These are phyloP conservation scores for Drosophila triauraria DNA, from an alignment of 1,140 invertebrate genomes.

Conservation along the genomic window DNA sequence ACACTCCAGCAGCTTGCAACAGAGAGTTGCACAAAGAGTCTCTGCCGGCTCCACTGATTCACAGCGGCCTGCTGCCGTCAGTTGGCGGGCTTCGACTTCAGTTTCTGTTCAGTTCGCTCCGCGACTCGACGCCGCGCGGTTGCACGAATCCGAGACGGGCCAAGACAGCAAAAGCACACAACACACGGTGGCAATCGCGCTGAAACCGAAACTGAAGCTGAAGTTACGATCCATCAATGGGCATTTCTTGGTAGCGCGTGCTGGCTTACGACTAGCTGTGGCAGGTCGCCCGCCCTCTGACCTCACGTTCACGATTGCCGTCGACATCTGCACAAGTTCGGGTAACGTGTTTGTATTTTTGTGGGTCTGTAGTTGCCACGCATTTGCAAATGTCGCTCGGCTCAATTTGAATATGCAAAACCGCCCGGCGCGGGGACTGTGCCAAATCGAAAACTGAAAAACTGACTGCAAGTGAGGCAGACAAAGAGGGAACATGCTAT, in stretches of 20 bases:
- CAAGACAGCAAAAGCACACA: not conserved
- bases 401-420: conserved; percentile 49
- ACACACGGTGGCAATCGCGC: conserved; percentile 48
- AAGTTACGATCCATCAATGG: conserved; percentile 22
- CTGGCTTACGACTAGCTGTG: conserved; percentile 11
- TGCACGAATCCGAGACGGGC: conserved; percentile 27
- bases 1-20: conserved; percentile 66
- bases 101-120: conserved; percentile 72
- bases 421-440: conserved; percentile 16
- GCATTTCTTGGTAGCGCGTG: conserved; percentile 33
- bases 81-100: conserved; percentile 28
- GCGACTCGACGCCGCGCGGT: conserved; percentile 61
- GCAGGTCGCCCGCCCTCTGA: conserved; percentile 19
- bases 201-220: conserved; percentile 15
- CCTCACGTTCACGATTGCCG: conserved; percentile 30
- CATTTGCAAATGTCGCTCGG: conserved; percentile 42
- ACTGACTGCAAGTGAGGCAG: conserved; percentile 15
- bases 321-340: conserved; percentile 23
- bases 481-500: conserved; percentile 60
- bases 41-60: conserved; percentile 37
- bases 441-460: conserved; percentile 48
- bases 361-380: conserved; percentile 19
- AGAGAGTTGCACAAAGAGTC: conserved; percentile 63
- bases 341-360: conserved; percentile 46
- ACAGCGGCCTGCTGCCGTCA: conserved; percentile 4